Evolutionary conservation across 2,113 vertebrate genomes (phyloP).

Genomic region (Falco punctatus): DNA sequence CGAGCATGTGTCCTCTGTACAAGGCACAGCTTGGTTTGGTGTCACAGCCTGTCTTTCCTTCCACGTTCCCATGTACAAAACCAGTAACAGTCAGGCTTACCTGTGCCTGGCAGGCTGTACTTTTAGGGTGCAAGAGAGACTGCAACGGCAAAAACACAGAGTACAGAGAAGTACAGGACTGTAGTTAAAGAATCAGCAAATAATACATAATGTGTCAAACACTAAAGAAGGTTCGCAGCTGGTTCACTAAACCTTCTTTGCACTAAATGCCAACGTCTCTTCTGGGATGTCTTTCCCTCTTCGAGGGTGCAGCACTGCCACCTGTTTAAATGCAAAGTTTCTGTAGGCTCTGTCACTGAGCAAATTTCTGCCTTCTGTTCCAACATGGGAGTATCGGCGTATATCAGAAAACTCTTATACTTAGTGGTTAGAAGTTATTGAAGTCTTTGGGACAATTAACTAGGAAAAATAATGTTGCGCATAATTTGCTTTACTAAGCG

Average conservation of each 20-base stretch:
- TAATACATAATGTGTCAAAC: neutral
- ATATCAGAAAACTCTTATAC: neutral
- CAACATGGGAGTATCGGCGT: neutral
- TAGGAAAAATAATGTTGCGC: neutral
- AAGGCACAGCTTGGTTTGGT: neutral
- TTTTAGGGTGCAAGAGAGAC: neutral
- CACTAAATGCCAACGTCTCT: neutral
- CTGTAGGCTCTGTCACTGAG: neutral
- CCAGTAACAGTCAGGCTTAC: neutral
- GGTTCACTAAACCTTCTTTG: neutral
- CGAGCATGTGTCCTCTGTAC: rapidly evolving
- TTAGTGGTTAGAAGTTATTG: neutral
- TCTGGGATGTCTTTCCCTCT: neutral
- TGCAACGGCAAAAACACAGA: neutral
- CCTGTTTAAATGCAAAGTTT: neutral
- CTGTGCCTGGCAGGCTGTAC: neutral
- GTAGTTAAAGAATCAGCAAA: neutral
- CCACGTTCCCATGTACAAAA: neutral
- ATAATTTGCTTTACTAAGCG: neutral
- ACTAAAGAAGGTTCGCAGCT: neutral
- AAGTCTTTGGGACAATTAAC: neutral
- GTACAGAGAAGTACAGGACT: neutral
- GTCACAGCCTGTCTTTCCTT: neutral
- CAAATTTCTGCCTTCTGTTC: neutral
- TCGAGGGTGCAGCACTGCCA: too few species aligned